phyloP scores from a whole-genome alignment of 2,797 vertebrate species.

The Trachurus trachurus region DNA sequence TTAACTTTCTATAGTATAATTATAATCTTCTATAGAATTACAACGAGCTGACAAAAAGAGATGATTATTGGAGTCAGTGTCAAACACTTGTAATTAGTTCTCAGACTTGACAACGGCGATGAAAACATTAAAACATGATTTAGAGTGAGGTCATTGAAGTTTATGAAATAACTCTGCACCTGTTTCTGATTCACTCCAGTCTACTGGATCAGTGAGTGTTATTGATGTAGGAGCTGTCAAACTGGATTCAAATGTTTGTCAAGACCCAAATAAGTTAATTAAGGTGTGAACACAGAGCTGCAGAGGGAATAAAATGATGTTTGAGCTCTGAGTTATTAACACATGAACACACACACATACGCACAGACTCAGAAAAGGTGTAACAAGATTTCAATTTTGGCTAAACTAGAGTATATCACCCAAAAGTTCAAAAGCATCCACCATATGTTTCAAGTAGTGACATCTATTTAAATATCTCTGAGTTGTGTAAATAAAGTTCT shows the following conservation, averaged over 20 bases:
- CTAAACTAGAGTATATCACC: neutral
- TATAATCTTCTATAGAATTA: neutral
- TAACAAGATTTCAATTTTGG: constrained; percentile 6
- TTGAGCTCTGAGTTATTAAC: neutral
- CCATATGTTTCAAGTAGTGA: constrained; percentile 46
- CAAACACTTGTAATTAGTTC: constrained; percentile 16
- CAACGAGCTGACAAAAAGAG: neutral
- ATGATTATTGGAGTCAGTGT: neutral
- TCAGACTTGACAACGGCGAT: neutral
- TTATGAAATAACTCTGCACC: neutral
- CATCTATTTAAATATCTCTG: constrained; percentile 64
- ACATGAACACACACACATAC: no score
- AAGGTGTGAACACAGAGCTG: neutral
- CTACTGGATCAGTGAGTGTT: neutral
- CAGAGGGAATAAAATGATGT: neutral
- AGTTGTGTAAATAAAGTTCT: constrained; percentile 50
- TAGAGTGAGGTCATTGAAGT: neutral
- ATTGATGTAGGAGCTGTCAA: neutral
- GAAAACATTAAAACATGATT: neutral
- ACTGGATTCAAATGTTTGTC: neutral
- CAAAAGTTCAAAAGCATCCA: constrained; percentile 46
- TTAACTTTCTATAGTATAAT: neutral
- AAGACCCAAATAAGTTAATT: constrained; percentile 7
- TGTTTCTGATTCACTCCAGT: neutral
- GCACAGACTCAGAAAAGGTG: constrained; percentile 5